Evolutionary conservation across 2,888 invertebrate genomes (phyloP).

Genomic region (Listrodromus nycthemerus): DNA sequence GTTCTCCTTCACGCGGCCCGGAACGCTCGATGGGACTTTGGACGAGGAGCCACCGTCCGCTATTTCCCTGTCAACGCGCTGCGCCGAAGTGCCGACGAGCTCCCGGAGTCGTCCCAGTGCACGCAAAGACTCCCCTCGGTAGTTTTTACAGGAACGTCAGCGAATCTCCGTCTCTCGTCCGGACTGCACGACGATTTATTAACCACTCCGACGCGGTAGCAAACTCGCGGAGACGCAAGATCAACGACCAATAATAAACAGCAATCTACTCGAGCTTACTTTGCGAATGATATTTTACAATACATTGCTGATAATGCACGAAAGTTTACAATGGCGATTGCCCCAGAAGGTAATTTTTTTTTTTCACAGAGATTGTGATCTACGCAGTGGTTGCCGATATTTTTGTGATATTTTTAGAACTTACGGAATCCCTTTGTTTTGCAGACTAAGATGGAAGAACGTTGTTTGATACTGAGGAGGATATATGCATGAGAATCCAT

Average conservation of each 20-base stretch:
- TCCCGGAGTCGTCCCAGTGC: slow-evolving; percentile 37
- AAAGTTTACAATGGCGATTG: not conserved
- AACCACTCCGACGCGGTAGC: not conserved
- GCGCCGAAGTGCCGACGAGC: slow-evolving; percentile 52
- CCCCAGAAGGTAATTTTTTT: slow-evolving; percentile 27
- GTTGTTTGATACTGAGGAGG: slow-evolving; percentile 15
- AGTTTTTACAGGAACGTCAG: slow-evolving; percentile 1
- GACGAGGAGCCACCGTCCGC: slow-evolving; percentile 23
- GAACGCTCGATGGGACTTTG: not conserved
- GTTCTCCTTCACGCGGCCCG: slow-evolving; percentile 8
- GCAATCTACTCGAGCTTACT: not conserved
- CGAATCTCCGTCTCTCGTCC: not conserved
- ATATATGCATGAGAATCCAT: not conserved
- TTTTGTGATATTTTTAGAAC: slow-evolving; percentile 4
- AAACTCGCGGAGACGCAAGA: not conserved
- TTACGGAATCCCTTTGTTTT: slow-evolving; percentile 56
- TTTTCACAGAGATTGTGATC: not conserved
- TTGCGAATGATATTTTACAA: not conserved
- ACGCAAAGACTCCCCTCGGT: not conserved
- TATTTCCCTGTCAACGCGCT: slow-evolving; percentile 46
- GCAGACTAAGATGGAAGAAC: slow-evolving; percentile 69
- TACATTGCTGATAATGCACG: not conserved
- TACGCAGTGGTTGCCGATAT: not conserved
- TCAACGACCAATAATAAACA: not conserved
- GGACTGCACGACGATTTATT: not conserved